Conservation (phyloP, 2,113 vertebrate genomes). For the Bos javanicus region DNA sequence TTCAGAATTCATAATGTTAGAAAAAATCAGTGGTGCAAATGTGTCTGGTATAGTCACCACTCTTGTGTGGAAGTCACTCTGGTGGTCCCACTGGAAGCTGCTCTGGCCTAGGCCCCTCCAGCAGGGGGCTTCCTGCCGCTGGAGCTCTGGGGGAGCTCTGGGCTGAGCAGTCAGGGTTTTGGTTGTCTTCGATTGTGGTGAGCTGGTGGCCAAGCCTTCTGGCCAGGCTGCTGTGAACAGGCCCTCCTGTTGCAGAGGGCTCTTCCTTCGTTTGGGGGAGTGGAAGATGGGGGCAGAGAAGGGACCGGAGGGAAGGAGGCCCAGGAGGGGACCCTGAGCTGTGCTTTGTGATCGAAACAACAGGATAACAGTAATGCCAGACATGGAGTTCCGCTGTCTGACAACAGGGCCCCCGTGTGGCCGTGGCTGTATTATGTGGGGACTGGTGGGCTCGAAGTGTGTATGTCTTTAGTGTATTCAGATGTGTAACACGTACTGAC, state of each 20-base stretch:
- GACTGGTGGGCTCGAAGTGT: neutral
- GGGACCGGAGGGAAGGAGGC: neutral
- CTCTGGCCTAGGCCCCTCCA: neutral
- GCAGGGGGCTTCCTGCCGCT: accelerated
- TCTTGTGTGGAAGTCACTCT: accelerated
- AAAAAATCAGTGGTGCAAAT: neutral
- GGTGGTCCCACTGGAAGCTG: accelerated
- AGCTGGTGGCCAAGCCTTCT: accelerated
- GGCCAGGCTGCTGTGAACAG: accelerated
- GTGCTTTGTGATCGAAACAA: neutral
- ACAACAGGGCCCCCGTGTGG: neutral
- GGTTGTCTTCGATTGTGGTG: accelerated
- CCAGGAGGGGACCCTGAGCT: neutral
- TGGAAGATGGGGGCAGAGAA: neutral
- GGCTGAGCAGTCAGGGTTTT: accelerated
- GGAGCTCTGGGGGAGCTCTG: neutral
- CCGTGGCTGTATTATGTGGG: accelerated
- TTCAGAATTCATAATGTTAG: neutral
- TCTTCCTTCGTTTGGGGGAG: neutral
- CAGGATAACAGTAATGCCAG: too few species aligned
- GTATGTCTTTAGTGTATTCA: neutral
- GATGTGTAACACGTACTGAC: accelerated
- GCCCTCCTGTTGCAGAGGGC: neutral
- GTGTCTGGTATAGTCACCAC: neutral
- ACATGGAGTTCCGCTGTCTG: too few species aligned